Evolutionary conservation across 1,140 invertebrate species (phyloP).

Genomic region (Cepaea nemoralis): DNA sequence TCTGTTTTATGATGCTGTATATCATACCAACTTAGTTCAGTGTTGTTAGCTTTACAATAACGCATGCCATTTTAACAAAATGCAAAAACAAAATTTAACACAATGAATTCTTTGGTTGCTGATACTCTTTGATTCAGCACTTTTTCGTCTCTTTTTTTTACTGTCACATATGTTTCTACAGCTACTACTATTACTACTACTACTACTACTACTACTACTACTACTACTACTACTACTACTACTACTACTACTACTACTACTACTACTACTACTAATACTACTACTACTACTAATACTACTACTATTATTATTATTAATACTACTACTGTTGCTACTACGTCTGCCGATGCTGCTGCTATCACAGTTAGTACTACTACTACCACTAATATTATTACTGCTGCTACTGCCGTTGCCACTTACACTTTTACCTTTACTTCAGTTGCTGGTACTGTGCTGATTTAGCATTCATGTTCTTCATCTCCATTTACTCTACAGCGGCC

Average conservation of each 20-base stretch:
- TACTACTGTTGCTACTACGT: neutral
- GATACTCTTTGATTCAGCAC: no score
- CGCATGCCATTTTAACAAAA: no score
- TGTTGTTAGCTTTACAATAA: no score
- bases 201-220: neutral
- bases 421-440: no score
- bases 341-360: neutral
- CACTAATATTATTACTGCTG: neutral
- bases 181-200: neutral
- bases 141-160: no score
- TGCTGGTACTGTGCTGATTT: no score
- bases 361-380: neutral
- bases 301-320: neutral
- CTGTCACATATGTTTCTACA: neutral
- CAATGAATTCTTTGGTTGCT: no score
- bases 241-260: neutral
- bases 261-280: neutral
- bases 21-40: no score
- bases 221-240: neutral
- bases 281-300: neutral
- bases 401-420: neutral
- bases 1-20: no score
- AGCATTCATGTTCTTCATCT: no score
- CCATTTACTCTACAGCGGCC: neutral
- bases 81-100: no score